phyloP scores from a whole-genome alignment of 2,797 vertebrate species.

The Microctenopoma lineatum region DNA sequence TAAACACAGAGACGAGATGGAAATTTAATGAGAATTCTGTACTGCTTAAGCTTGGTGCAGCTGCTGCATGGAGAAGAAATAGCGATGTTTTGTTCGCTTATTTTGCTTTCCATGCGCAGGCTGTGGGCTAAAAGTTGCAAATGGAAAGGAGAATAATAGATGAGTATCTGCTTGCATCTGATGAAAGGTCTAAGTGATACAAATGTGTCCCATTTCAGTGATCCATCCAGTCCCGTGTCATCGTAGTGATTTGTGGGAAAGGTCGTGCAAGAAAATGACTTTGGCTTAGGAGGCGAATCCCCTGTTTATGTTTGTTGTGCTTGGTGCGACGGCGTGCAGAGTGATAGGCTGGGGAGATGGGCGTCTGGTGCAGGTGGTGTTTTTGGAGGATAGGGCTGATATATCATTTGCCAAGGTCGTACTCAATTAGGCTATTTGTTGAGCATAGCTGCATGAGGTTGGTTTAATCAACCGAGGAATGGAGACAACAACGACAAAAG shows the following conservation, averaged over 20 bases:
- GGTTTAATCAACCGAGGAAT: constrained; percentile 85
- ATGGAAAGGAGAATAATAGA: constrained; percentile 82
- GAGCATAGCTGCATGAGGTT: constrained; percentile 84
- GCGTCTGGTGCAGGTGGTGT: constrained; percentile 82
- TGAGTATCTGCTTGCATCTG: constrained; percentile 83
- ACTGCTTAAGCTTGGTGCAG: constrained; percentile 70
- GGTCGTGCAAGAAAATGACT: constrained; percentile 84
- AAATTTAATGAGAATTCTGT: constrained; percentile 80
- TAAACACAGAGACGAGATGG: constrained; percentile 75
- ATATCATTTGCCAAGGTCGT: constrained; percentile 87
- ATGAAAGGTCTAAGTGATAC: constrained; percentile 85
- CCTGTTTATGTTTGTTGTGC: constrained; percentile 78
- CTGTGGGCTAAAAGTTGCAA: constrained; percentile 78
- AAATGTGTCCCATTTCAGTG: constrained; percentile 83
- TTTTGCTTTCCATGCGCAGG: constrained; percentile 71
- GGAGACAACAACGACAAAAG: constrained; percentile 83
- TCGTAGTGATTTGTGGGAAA: constrained; percentile 82
- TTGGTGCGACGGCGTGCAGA: constrained; percentile 72
- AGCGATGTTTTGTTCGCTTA: constrained; percentile 78
- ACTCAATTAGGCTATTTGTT: constrained; percentile 87
- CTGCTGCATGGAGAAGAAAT: constrained; percentile 72
- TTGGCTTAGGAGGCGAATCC: constrained; percentile 79
- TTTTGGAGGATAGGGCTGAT: constrained; percentile 82
- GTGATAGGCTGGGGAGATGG: constrained; percentile 74
- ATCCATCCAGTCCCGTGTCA: constrained; percentile 80